These are phyloP conservation scores for Penaeus japonicus DNA, from an alignment of 1,140 invertebrate species.

Conservation along the genomic window DNA sequence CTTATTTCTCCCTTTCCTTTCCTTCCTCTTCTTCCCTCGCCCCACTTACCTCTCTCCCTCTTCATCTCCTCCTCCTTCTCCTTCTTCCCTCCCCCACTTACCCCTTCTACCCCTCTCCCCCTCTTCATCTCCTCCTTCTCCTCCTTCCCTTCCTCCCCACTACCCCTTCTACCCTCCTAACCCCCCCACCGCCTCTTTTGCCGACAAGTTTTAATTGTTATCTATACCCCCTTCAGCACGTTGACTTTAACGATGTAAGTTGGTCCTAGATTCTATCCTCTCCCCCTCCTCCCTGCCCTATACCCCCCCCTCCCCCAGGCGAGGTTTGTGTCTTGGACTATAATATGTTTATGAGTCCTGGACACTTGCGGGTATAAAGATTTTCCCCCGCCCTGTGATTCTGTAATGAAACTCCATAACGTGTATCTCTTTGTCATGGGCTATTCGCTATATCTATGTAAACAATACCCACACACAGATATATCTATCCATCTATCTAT, in stretches of 20 bases:
- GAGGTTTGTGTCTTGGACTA: no score
- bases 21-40: not conserved
- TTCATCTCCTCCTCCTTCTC: not conserved
- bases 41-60: not conserved
- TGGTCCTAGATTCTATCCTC: not conserved
- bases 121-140: not conserved
- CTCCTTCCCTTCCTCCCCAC: not conserved
- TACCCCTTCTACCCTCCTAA: not conserved
- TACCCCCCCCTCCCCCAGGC: not conserved
- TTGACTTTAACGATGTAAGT: not conserved
- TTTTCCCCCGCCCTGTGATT: no score
- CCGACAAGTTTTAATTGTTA: conserved; percentile 45
- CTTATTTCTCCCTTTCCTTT: not conserved
- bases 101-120: not conserved
- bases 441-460: not conserved
- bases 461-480: not conserved
- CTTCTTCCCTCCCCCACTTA: not conserved
- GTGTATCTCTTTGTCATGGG: not conserved
- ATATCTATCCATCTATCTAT: not conserved
- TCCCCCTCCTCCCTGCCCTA: not conserved
- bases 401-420: not conserved
- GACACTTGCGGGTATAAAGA: no score
- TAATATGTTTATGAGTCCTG: no score
- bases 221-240: conserved; percentile 21
- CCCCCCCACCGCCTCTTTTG: not conserved